Percentiles rank a stretch among this genome's conserved stretches.
Evolutionary conservation across 2,888 invertebrate genomes (phyloP).

Genomic region (Dorcus hopei): DNA sequence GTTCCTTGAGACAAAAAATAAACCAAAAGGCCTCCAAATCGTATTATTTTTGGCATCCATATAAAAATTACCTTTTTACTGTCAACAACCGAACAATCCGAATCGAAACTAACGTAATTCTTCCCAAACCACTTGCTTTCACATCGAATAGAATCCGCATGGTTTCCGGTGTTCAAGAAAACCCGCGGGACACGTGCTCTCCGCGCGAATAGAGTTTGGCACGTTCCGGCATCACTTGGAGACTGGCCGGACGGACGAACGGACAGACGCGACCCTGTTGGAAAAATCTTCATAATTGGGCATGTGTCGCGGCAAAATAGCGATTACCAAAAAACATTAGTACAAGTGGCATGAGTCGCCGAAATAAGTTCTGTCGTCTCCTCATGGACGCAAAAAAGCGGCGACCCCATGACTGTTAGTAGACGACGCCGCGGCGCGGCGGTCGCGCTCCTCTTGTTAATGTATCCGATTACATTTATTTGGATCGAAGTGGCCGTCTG

Average conservation of each 20-base stretch:
- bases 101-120: background rate
- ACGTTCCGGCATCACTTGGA: background rate
- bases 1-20: no score
- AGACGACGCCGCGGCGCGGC: constrained; percentile 2
- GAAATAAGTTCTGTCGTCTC: constrained; percentile 16
- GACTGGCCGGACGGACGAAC: background rate
- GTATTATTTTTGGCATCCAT: no score
- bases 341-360: constrained; percentile 22
- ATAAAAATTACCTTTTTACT: no score
- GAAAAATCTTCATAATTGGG: background rate
- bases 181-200: background rate
- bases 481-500: background rate
- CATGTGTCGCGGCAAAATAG: background rate
- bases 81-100: no score
- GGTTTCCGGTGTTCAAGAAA: background rate
- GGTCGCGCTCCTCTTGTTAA: background rate
- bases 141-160: background rate
- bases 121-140: background rate
- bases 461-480: background rate
- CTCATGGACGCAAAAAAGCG: constrained; percentile 20
- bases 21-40: no score
- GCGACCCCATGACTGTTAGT: constrained; percentile 15
- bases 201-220: background rate
- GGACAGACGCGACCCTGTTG: background rate
- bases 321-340: constrained; percentile 5